phyloP scores from a whole-genome alignment of 2,888 invertebrate species.

The Lasioglossum pauxillum region DNA sequence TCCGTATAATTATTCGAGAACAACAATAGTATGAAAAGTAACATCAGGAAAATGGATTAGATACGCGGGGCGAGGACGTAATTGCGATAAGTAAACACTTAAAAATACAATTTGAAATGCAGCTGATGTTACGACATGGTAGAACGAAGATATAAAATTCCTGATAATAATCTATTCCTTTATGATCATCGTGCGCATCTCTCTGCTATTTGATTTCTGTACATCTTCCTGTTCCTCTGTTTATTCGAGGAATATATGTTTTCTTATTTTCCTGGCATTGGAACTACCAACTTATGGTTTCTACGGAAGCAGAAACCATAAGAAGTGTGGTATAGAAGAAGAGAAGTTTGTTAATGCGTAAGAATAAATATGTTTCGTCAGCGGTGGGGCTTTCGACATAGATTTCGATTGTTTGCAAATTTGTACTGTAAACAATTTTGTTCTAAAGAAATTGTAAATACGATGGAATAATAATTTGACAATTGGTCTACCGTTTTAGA shows the following conservation, averaged over 20 bases:
- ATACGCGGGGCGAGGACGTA: neutral
- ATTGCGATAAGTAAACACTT: neutral
- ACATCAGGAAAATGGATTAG: neutral
- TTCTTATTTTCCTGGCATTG: neutral
- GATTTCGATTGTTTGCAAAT: no score
- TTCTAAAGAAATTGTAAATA: no score
- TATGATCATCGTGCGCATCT: neutral
- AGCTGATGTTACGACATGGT: neutral
- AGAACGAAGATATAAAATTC: neutral
- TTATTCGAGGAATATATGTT: neutral
- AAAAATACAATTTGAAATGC: neutral
- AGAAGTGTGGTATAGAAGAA: neutral
- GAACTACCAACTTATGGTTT: neutral
- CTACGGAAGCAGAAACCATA: neutral
- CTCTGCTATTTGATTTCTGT: neutral
- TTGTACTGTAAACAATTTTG: no score
- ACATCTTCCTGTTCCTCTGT: neutral
- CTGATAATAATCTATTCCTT: neutral
- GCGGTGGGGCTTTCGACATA: no score
- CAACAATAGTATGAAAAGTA: neutral
- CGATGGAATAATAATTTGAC: no score
- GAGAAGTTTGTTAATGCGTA: no score
- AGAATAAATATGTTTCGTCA: no score
- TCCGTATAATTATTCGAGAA: neutral
- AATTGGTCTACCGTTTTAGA: no score